Conservation (phyloP, 1,140 invertebrate genomes). For the Vanessa tameamea region DNA sequence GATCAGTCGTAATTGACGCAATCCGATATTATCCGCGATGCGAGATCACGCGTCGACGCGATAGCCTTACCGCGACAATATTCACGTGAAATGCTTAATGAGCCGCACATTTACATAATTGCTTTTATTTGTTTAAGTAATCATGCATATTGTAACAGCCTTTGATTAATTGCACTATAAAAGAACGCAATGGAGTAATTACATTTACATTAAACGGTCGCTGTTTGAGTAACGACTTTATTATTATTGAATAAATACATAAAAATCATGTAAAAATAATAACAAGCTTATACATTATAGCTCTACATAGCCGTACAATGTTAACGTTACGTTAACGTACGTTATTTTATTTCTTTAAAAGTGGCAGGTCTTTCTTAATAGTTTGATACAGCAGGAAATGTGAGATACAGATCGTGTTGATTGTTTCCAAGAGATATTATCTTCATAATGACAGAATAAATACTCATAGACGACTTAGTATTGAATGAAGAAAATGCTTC, state of each 20-base stretch:
- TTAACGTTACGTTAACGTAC: no score
- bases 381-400: conserved; percentile 1
- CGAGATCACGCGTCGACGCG: conserved; percentile 64
- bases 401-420: conserved; percentile 1
- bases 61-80: conserved; percentile 70
- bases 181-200: conserved; percentile 46
- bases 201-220: conserved; percentile 44
- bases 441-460: conserved; percentile 8
- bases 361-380: conserved; percentile 1
- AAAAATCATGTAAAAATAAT: conserved; percentile 30
- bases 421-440: conserved; percentile 7
- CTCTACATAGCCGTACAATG: background rate
- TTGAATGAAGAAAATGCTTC: conserved; percentile 11
- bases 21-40: conserved; percentile 73
- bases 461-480: conserved; percentile 7
- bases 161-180: conserved; percentile 49
- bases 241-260: conserved; percentile 45
- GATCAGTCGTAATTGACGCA: conserved; percentile 76
- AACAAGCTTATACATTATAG: conserved; percentile 3
- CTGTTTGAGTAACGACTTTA: conserved; percentile 45
- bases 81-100: conserved; percentile 68
- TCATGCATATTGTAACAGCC: conserved; percentile 44
- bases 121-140: conserved; percentile 52
- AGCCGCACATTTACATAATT: conserved; percentile 66
- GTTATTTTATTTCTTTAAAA: conserved; percentile 3